phyloP scores from a whole-genome alignment of 2,113 vertebrate species.

The Chaetorhynchus papuensis region DNA sequence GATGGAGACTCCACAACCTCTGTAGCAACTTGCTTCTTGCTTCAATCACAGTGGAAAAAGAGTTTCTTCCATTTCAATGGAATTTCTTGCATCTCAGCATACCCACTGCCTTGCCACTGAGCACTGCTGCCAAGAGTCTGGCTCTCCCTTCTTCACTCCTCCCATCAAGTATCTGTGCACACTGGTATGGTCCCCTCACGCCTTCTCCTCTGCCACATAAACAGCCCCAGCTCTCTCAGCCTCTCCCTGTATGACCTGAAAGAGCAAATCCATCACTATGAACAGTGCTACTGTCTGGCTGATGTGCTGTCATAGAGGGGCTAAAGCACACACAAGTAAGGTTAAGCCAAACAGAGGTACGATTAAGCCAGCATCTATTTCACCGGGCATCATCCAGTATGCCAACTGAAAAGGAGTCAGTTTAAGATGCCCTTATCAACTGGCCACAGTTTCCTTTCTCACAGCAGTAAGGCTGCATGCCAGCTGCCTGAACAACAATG shows the following conservation, averaged over 20 bases:
- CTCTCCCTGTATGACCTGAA: neutral
- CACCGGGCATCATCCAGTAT: neutral
- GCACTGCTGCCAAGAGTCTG: neutral
- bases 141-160: neutral
- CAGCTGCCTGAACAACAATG: conserved; percentile 29
- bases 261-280: neutral
- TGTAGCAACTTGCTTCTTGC: neutral
- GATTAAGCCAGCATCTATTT: neutral
- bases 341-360: neutral
- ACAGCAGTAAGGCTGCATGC: conserved; percentile 16
- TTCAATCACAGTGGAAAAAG: neutral
- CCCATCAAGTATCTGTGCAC: neutral
- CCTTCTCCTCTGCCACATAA: neutral
- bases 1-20: neutral
- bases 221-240: neutral
- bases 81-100: neutral
- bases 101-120: neutral
- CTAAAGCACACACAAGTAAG: neutral
- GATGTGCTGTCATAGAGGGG: neutral
- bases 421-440: conserved; percentile 45
- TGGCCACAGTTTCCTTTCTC: conserved; percentile 38
- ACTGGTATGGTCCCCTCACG: fast-evolving
- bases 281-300: neutral
- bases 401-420: conserved; percentile 14
- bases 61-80: fast-evolving